Conservation (phyloP, 2,888 invertebrate genomes). For the Strigamia crassipes region DNA sequence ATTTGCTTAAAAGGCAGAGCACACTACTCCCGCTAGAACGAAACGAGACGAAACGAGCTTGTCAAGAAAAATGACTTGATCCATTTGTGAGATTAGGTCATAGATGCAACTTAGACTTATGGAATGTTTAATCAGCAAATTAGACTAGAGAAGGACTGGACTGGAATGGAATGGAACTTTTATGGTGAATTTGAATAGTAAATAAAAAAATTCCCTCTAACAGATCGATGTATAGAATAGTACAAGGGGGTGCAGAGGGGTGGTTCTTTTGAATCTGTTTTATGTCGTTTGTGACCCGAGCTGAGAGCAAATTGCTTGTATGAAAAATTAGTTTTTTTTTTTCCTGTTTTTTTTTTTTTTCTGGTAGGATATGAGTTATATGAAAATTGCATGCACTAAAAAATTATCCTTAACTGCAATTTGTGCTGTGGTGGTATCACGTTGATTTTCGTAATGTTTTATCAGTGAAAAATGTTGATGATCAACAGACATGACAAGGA, state of each 20-base stretch:
- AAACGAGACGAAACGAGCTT: conserved; percentile 21
- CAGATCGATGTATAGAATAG: background rate
- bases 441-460: conserved; percentile 42
- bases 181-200: background rate
- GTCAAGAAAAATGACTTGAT: conserved; percentile 42
- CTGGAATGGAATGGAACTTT: background rate
- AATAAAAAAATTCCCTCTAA: background rate
- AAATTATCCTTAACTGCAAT: conserved; percentile 28
- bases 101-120: conserved; percentile 31
- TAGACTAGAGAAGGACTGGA: background rate
- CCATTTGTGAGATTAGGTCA: conserved; percentile 42
- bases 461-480: conserved; percentile 42
- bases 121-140: conserved; percentile 26
- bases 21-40: background rate
- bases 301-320: conserved; percentile 14
- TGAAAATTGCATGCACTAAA: conserved; percentile 38
- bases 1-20: conserved; percentile 35
- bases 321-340: conserved; percentile 25
- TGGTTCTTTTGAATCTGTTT: conserved; percentile 11
- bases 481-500: conserved; percentile 42
- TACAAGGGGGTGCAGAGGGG: background rate
- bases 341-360: too few species aligned
- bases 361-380: conserved; percentile 4
- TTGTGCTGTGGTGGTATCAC: conserved; percentile 32
- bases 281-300: conserved; percentile 7